Conservation (phyloP, 2,113 vertebrate genomes). For the Mustelus asterias region DNA sequence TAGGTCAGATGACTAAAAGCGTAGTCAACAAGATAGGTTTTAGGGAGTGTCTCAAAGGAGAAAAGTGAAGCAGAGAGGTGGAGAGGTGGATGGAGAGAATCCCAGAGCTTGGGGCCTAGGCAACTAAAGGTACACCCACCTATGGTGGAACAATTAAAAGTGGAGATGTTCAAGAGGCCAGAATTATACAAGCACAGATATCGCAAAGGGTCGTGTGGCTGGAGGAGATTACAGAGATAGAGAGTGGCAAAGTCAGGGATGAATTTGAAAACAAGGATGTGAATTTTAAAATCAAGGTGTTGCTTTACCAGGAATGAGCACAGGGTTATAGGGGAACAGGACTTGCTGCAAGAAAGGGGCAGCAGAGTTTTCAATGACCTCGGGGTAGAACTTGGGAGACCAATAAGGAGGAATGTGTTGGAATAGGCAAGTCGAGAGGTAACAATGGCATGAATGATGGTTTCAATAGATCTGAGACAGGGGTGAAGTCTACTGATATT, state of each 20-base stretch:
- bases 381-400: neutral
- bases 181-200: neutral
- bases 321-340: neutral
- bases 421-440: neutral
- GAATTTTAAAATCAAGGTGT: neutral
- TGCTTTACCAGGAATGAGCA: neutral
- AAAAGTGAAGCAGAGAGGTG: neutral
- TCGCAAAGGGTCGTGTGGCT: neutral
- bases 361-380: neutral
- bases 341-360: neutral
- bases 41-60: no score
- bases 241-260: neutral
- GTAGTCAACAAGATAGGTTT: neutral
- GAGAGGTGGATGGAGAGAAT: neutral
- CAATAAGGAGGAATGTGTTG: neutral
- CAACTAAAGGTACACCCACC: neutral
- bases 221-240: neutral
- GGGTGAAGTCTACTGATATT: neutral
- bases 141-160: no score
- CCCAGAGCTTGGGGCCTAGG: neutral
- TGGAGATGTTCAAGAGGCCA: neutral
- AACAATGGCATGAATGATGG: neutral
- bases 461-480: neutral
- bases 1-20: no score
- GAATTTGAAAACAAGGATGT: neutral